Percentiles rank a stretch among this genome's conserved stretches.
Evolutionary conservation across 1,140 invertebrate genomes (phyloP).

Genomic region (Drosophila bifasciata): DNA sequence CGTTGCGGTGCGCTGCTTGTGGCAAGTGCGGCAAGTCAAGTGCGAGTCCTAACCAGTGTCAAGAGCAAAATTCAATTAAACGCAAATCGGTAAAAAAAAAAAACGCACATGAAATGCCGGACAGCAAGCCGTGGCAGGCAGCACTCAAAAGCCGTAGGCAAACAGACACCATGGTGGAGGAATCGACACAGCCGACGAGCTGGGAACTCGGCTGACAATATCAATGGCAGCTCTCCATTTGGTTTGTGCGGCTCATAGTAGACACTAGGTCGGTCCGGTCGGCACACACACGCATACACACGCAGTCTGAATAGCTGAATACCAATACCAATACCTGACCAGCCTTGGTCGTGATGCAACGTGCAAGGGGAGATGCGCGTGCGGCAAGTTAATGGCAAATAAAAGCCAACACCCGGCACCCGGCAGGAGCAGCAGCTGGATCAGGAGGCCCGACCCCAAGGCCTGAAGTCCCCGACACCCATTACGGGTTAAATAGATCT

Average conservation of each 20-base stretch:
- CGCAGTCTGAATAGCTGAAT: too few relatives aligned
- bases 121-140: constrained; percentile 22
- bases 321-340: too few relatives aligned
- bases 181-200: not conserved
- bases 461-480: constrained; percentile 49
- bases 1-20: not conserved
- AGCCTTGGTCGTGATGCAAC: too few relatives aligned
- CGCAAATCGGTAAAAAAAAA: constrained; percentile 75
- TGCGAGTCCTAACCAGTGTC: constrained; percentile 36
- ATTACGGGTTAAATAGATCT: constrained; percentile 74
- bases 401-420: constrained; percentile 49
- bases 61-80: constrained; percentile 78
- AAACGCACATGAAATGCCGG: constrained; percentile 55
- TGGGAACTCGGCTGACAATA: constrained; percentile 48
- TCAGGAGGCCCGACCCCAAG: constrained; percentile 32
- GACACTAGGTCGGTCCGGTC: constrained; percentile 37
- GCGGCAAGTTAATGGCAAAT: constrained; percentile 71
- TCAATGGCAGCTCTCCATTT: constrained; percentile 49
- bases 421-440: constrained; percentile 5
- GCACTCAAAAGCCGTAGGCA: constrained; percentile 43
- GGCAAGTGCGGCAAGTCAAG: constrained; percentile 22
- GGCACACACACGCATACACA: constrained; percentile 9
- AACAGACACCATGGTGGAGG: constrained; percentile 19
- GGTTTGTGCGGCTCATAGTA: constrained; percentile 54
- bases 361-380: constrained; percentile 36